Evolutionary conservation across 2,113 vertebrate genomes (phyloP).

Genomic region (Austrofundulus limnaeus): DNA sequence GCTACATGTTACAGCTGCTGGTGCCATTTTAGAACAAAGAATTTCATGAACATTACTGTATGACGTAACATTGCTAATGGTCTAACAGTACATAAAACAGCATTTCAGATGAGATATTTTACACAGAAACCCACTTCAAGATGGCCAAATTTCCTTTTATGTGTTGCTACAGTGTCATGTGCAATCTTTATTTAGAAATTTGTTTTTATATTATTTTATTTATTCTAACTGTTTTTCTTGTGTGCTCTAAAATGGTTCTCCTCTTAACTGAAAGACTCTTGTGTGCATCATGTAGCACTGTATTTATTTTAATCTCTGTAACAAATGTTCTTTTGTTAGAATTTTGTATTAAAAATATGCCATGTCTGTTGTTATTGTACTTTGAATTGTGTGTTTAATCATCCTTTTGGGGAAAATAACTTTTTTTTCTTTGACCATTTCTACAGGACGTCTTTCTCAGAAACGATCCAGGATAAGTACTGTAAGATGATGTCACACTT

Average conservation of each 20-base stretch:
- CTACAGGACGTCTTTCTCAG: neutral
- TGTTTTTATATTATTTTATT: conserved; percentile 54
- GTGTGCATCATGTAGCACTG: conserved; percentile 21
- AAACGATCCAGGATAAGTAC: no score
- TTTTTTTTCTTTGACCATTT: no score
- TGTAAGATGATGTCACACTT: neutral
- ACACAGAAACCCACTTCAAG: no score
- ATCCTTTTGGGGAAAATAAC: neutral
- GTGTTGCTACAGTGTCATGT: conserved; percentile 28
- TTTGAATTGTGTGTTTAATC: no score
- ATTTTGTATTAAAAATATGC: neutral
- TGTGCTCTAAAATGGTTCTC: conserved; percentile 11
- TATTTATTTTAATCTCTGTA: conserved; percentile 27
- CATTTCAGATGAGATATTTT: no score
- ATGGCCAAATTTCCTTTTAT: no score
- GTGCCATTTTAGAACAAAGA: no score
- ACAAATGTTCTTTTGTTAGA: conserved; percentile 58
- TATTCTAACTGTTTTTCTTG: conserved; percentile 22
- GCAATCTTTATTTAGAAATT: conserved; percentile 24
- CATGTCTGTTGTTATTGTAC: no score
- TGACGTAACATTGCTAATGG: no score
- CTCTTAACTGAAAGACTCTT: conserved; percentile 1
- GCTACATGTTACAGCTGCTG: no score
- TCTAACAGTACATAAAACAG: no score
- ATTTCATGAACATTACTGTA: no score